Base-by-base conservation (phyloP, 2,888 invertebrate genomes). In the Sphinx pinastri region DNA sequence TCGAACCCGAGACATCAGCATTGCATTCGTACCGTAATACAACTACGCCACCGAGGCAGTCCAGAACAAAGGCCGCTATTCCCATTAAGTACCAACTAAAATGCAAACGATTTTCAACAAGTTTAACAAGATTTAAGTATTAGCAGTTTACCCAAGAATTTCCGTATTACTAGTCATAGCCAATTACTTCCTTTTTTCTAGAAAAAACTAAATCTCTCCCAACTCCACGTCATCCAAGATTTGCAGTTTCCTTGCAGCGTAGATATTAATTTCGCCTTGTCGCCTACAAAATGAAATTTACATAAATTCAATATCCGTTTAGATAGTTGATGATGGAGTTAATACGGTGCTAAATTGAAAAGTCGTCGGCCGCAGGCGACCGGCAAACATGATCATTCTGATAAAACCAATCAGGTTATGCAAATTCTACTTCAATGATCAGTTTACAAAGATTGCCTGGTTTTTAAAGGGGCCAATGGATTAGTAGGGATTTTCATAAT, bases 251-350 rank as follows among this genome's bases (percentile, higher is more conserved):
- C 55, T 13, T 12, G 38, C 70, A 73, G 66, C 73, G 68, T 70
- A 69, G 69, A 68, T 69, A 72, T 77, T 76, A 75, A 74, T 72
- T 69, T 70, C 71, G 67, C 63, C 58, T 69, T 70, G 72, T 69
- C 38, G 38, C 38, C 68, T 73, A 73, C 71, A 71, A 77, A 76
- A 77, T 75, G 74, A 59, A 74, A 84, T 87, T 84, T 81, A 78
- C 85, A 86, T 86, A 87, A 87, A 84, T 79, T 79, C 80, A 84
- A 85, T 87, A 84, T 78, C 76, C 75, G 74, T 75, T 77, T 80
- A 79, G 81, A 79, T 75, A 76, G 77, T 71, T 69, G 79, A 73
- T 86, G 84, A 87, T 83, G 75, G 77, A 70, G 76, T 78, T 81
- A 84, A 79, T 77, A 67, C 71, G 71, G 71, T 68, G 71, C 72